Percentiles rank a stretch among this genome's conserved stretches.
phyloP scores from a whole-genome alignment of 2,113 vertebrate species.

The Panthera tigris region DNA sequence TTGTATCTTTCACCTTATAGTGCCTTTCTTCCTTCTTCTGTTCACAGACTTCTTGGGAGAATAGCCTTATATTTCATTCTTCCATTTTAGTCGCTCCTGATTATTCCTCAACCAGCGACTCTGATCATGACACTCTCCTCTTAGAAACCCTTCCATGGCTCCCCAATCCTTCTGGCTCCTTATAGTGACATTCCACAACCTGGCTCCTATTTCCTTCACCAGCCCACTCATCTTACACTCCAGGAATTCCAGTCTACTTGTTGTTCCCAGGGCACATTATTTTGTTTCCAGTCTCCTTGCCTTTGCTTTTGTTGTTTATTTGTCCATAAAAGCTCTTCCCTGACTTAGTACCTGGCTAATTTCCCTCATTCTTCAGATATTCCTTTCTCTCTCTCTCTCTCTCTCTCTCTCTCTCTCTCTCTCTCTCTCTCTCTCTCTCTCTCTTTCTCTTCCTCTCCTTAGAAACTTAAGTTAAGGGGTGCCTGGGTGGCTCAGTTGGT shows the following conservation, averaged over 20 bases:
- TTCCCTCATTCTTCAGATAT: background rate
- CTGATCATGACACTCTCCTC: background rate
- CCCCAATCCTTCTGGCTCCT: background rate
- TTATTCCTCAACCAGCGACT: background rate
- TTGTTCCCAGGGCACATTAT: background rate
- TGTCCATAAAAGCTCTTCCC: background rate
- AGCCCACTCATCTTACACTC: background rate
- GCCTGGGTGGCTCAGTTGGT: too few relatives aligned
- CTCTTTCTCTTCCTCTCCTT: background rate
- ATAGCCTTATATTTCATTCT: background rate
- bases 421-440: background rate
- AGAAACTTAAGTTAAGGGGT: background rate
- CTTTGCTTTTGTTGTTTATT: constrained; percentile 24
- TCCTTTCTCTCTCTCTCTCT: background rate
- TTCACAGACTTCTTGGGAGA: background rate
- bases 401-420: background rate
- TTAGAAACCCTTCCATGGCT: background rate
- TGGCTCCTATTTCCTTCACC: background rate
- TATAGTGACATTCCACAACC: background rate
- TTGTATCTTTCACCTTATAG: background rate
- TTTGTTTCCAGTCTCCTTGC: background rate
- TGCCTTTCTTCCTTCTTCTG: background rate
- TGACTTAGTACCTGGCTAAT: background rate
- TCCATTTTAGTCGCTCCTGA: background rate
- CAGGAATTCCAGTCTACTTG: background rate